A percentile compares a stretch with the other conserved stretches of the same genome.
Conservation (phyloP, 1,140 invertebrate genomes). For the Drosophila subobscura region DNA sequence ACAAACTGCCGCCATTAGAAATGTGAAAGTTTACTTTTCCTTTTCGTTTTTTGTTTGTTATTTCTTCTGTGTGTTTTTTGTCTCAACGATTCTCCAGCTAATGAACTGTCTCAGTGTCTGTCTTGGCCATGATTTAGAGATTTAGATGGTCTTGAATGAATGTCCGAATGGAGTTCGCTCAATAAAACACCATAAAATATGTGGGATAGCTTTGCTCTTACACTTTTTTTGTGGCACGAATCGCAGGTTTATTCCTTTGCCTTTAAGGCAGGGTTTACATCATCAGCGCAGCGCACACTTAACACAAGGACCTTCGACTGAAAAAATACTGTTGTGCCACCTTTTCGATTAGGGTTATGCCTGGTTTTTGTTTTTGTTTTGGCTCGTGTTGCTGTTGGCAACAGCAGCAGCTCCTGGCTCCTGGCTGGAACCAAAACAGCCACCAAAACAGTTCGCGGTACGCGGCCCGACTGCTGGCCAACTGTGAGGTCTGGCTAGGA, state of each 20-base stretch:
- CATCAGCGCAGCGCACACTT: constrained; percentile 8
- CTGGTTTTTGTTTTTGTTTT: constrained; percentile 33
- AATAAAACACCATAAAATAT: not conserved
- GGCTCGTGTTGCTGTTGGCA: constrained; percentile 50
- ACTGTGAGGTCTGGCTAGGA: constrained; percentile 42
- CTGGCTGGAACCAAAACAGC: constrained; percentile 3
- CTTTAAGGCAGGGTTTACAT: constrained; percentile 35
- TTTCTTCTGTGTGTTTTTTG: constrained; percentile 21
- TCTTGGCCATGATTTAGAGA: constrained; percentile 22
- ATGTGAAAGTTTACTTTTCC: constrained; percentile 80
- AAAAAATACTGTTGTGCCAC: constrained; percentile 35
- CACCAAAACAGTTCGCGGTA: constrained; percentile 28
- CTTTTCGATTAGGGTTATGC: constrained; percentile 12
- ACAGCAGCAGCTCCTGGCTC: constrained; percentile 39
- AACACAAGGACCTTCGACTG: constrained; percentile 57
- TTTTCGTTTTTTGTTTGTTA: constrained; percentile 41
- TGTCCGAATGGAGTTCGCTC: not conserved
- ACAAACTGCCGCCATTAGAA: constrained; percentile 57
- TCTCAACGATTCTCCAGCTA: constrained; percentile 34
- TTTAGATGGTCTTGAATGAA: constrained; percentile 20
- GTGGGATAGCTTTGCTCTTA: constrained; percentile 30
- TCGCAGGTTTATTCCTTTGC: not conserved
- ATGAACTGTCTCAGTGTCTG: constrained; percentile 56
- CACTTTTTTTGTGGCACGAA: constrained; percentile 13
- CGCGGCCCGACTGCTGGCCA: constrained; percentile 39